Evolutionary conservation across 2,888 invertebrate species (phyloP), one percentile per base, ranked within the genome.

Genomic region (Napeogenes inachia): DNA sequence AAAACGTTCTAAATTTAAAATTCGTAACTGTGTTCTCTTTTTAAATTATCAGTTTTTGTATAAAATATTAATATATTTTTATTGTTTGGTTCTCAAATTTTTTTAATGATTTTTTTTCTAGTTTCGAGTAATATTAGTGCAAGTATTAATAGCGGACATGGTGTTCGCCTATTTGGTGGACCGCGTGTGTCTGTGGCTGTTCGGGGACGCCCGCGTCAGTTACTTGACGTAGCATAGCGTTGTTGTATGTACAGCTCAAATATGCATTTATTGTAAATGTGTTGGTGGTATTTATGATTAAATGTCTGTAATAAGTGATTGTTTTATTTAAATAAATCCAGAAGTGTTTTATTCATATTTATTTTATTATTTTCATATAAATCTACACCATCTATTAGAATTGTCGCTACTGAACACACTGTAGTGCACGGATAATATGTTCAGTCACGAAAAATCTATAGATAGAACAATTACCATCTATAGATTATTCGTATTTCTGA

Each of bases 71-170:
- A 60, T 63, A 68, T 75, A 69, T 63, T 59, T 38, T 32, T 46
- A 45, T 55, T 54, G 35, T 35, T 5, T 35, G 4, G 35, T 35
- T 35, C 4, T 35, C 6, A 5, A n/a, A 13, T n/a, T 47, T 4
- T 4, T 47, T n/a, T 13, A 13, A 5, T 47, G 47, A n/a, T n/a
- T 12, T 47, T 54, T 67, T 21, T 71, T 79, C 92, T 93, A 99
- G 99, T 98, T 98, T 82, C 97, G 98, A 71, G 92, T 93, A 71
- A 94, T 95, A 68, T 89, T 99, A 76, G 92, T 99, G 58, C 92
- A 93, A 83, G 95, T 97, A 13, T 91, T 99, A 70, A 90, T 95
- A 71, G 94, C 94, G 1, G 98, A 99, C 83, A 95, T 98, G 81
- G 84, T 94, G 68, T 93, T 96, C 76, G 96, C 98, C 4, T 98